phyloP scores from a whole-genome alignment of 2,797 vertebrate species.

The Neoniphon sammara region DNA sequence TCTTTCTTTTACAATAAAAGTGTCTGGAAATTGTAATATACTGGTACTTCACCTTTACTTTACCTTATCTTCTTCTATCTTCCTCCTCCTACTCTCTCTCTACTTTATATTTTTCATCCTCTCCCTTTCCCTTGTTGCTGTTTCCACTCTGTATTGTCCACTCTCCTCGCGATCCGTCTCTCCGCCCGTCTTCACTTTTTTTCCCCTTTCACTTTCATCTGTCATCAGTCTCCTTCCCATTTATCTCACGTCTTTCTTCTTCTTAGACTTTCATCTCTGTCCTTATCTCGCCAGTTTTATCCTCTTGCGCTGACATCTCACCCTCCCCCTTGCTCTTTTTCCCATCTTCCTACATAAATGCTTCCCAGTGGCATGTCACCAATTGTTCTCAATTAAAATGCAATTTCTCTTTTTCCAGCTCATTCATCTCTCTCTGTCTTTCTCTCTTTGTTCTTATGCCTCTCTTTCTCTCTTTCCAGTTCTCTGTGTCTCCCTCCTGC shows the following conservation, averaged over 20 bases:
- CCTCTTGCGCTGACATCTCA: neutral
- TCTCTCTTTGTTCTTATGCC: neutral
- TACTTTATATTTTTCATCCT: neutral
- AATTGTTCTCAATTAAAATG: conserved; percentile 30
- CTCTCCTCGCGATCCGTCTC: neutral
- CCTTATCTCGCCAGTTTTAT: conserved; percentile 13
- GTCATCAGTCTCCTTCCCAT: neutral
- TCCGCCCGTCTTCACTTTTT: neutral
- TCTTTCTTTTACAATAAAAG: neutral
- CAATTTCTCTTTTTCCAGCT: neutral
- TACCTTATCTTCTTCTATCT: neutral
- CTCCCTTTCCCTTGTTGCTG: neutral
- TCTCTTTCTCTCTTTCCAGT: neutral
- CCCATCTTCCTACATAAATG: neutral
- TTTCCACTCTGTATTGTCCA: no score
- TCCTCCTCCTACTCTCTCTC: neutral
- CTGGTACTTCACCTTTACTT: neutral
- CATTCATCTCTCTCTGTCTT: conserved; percentile 7
- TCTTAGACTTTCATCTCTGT: conserved; percentile 32
- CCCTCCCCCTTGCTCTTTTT: neutral
- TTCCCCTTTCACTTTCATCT: conserved; percentile 36
- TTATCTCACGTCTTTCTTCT: neutral
- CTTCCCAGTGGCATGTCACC: neutral
- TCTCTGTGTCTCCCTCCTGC: neutral
- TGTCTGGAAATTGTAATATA: no score